Base-by-base conservation (phyloP, 2,888 invertebrate genomes). In the Phengaris alcon region DNA sequence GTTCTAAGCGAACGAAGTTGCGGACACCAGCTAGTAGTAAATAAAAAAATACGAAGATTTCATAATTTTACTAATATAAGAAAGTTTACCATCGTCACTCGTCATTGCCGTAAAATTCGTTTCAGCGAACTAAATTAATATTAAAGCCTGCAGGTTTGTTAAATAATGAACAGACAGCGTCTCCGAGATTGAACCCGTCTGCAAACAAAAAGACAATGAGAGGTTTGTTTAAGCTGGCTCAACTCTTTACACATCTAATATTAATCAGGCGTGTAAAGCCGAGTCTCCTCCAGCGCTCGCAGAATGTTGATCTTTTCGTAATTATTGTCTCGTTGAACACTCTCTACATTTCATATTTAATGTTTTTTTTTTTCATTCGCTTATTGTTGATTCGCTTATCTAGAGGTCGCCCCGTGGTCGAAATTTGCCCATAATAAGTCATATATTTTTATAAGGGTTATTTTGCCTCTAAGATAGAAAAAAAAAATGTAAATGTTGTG, bases 221-320 rank as follows among this genome's bases (percentile, higher is more conserved):
- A 81, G 83, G 83, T 80, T 81, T 81, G 80, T 77, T 75, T 78
- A 75, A 77, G 74, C 35, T 35, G 35, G 35, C 78, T 80, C 81
- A 91, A 91, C 92, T 92, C 92, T 90, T 92, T 92, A 86, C 86
- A 87, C 88, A 88, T 86, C 91, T 88, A 91, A 92, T 91, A 90
- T 93, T 89, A 88, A 89, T 85, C 80, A 84, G 84, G 82, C 83
- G 84, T 85, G 84, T 90, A 89, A 90, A 89, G 88, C 88, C 85
- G 87, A 81, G 80, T 83, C 83, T 81, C 82, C 83, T 79, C 82
- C 76, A 84, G 85, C 78, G 68, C 82, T 80, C 77, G 77, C 80
- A 82, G 82, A 81, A 82, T 86, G 88, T 90, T 90, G 86, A 88
- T 88, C 86, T 88, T 81, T 84, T 83, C 82, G 79, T 82, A 81